Base-by-base conservation (phyloP, 2,888 invertebrate species). In the Cecidostiba fungosa region DNA sequence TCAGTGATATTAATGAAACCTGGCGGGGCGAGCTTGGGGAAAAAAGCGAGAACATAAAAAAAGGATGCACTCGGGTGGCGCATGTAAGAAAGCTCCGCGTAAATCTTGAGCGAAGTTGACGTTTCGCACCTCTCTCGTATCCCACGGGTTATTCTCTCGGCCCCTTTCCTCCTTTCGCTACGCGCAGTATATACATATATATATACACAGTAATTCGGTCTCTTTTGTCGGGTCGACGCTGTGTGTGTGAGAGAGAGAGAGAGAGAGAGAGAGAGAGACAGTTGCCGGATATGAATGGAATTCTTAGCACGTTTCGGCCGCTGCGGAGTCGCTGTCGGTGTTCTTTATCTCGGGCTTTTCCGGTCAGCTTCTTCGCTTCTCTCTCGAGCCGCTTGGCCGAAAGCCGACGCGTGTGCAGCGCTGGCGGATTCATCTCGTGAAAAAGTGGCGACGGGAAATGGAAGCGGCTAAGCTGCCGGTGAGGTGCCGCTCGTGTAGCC, bases 31-130 rank as follows among this genome's bases (percentile, higher is more conserved):
- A 50, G 32, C 19, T 16, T 4, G 23, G 19, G 39, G 19, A 54
- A 59, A 39, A 59, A 74, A 47, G 36, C 23, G 36, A 26, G 36
- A 43, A 26, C 14, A 50, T 54, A 36, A 39, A 36, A 23, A 79
- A 50, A 70, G 39, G 69, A 73, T 59, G 54, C 39, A 72, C 43
- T 23, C 39, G 47, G 29, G 39, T 23, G 32, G 77, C 23, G 32
- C 16, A 19, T 23, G 23, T 50, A 77, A 83, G 77, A 76, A 74
- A 69, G n/a, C 36, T 6, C 12, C 72, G 73, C 85, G 83, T 86
- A 86, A 86, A 86, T 83, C 86, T 83, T 79, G 79, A 66, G 79
- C 82, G 70, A 77, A 77, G 81, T 73, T 77, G 77, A 83, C 74
- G 78, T 62, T 59, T 85, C 81, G 76, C 85, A 47, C 70, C 74